Base-by-base conservation (phyloP, 2,113 vertebrate species). In the Ammodytes dubius region DNA sequence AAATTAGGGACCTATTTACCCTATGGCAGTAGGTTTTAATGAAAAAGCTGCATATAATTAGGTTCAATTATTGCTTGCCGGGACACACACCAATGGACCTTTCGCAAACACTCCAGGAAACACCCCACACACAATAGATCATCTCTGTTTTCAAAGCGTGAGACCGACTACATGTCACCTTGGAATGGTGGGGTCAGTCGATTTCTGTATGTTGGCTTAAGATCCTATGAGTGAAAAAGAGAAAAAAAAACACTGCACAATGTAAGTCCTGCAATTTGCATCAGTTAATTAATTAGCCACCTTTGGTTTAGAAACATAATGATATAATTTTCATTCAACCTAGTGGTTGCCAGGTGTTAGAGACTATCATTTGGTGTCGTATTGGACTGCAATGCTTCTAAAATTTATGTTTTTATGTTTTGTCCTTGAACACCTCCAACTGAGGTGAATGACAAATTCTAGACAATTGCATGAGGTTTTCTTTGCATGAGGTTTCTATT, bases 1-100 rank as follows among this genome's bases (percentile, higher is more conserved):
- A 87, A 84, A 86, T 74, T 56, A 68, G 58, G 65, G 53, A 57
- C 77, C 77, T 72, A 68, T 79, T 85, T 61, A 61, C 77, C 87
- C 85, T 45, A 39, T 68, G 81, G 90, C 83, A 70, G 17, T 47
- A 39, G 46, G 50, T 78, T 84, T 79, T 57, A 85, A 82, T 89
- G 87, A 91, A 88, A 27, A 83, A 87, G 83, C 72, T 91, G 76
- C 70, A 89, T 84, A 85, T 85, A 87, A 93, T 94, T 91, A 88
- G 82, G 58, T 59, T 59, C 27, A 78, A 90, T 88, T 82, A 88
- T 73, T 61, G 74, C 60, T 72, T 70, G 79, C 52, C 45, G 74
- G 66, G 50, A 66, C 35, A 50, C 59, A 74, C 61, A 54, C 50
- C 40, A 78, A 65, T 70, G 45, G 75, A 84, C 50, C 64, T n/a